Conservation (phyloP, 2,797 vertebrate genomes). For the Falco naumanni region DNA sequence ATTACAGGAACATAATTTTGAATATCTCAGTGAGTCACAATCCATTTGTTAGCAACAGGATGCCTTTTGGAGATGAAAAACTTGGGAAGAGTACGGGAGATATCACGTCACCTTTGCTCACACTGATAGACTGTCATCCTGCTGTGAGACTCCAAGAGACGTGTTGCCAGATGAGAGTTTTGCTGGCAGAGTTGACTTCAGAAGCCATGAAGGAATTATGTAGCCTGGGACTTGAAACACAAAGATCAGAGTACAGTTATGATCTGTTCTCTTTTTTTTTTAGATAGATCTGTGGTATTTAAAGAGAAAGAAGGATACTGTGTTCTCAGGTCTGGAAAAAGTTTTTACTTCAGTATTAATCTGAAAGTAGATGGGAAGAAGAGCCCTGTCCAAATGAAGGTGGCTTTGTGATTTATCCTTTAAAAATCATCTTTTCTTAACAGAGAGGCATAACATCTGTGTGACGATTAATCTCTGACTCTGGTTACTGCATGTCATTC, state of each 20-base stretch:
- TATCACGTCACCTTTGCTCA: not conserved
- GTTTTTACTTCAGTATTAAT: not conserved
- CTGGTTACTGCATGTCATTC: not conserved
- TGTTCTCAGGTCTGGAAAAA: not conserved
- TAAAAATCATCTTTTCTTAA: not conserved
- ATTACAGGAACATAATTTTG: not conserved
- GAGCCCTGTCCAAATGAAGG: not conserved
- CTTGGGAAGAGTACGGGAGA: not conserved
- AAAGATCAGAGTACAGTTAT: not conserved
- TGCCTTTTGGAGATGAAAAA: not conserved
- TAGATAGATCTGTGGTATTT: not conserved
- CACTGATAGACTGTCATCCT: not conserved
- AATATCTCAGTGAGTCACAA: conserved; percentile 28
- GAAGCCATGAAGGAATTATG: not conserved
- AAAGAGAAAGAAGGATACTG: not conserved
- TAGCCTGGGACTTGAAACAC: not conserved
- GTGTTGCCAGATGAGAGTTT: not conserved
- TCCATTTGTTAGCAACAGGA: conserved; percentile 19
- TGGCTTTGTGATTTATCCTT: not conserved
- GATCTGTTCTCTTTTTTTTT: not conserved
- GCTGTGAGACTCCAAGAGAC: not conserved
- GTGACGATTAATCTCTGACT: conserved; percentile 11
- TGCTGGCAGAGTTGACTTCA: not conserved
- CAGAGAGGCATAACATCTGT: not conserved
- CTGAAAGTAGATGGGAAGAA: not conserved